Evolutionary conservation across 2,113 vertebrate genomes (phyloP).

Genomic region (Cyrtonyx montezumae): DNA sequence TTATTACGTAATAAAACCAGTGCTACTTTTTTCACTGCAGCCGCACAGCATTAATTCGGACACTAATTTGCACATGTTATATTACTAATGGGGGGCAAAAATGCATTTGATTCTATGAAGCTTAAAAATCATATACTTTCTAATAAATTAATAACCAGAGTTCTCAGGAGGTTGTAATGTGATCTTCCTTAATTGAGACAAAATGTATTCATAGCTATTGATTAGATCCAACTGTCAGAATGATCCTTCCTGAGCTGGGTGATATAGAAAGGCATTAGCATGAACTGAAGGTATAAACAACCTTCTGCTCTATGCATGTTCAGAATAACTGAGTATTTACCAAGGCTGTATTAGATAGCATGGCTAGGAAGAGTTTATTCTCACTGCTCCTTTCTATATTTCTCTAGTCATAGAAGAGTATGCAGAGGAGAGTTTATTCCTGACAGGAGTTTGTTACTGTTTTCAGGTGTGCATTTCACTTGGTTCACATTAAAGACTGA

Average conservation of each 20-base stretch:
- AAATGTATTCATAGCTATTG: not conserved
- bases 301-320: not conserved
- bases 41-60: constrained; percentile 69
- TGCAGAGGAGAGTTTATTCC: not conserved
- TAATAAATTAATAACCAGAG: constrained; percentile 16
- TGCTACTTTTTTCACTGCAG: constrained; percentile 52
- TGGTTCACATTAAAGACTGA: not conserved
- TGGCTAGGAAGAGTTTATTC: not conserved
- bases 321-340: not conserved
- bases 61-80: constrained; percentile 68
- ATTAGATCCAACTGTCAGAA: not conserved
- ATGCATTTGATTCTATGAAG: constrained; percentile 51
- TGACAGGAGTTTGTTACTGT: not conserved
- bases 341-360: not conserved
- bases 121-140: not conserved
- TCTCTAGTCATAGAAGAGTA: not conserved
- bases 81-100: constrained; percentile 55
- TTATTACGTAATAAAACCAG: constrained; percentile 76
- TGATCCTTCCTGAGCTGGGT: not conserved
- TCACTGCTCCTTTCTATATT: not conserved
- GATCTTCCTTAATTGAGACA: constrained; percentile 40
- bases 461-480: not conserved
- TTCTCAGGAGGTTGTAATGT: not conserved
- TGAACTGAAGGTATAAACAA: not conserved
- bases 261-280: not conserved